Percentiles rank a stretch among this genome's conserved stretches.
These are phyloP conservation scores for Cerastoderma edule DNA, from an alignment of 2,888 invertebrate species.

Conservation along the genomic window DNA sequence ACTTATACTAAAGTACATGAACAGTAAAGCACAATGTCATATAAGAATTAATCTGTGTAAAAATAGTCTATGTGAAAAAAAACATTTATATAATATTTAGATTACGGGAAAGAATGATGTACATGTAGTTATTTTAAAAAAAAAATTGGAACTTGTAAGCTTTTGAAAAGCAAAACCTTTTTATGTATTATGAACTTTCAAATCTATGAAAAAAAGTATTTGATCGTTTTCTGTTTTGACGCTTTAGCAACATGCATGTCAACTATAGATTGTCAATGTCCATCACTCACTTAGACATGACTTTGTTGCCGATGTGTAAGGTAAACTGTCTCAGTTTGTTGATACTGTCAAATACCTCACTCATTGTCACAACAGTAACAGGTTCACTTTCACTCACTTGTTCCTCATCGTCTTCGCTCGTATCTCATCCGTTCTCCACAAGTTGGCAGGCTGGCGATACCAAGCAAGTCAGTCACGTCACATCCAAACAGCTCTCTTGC, in stretches of 20 bases:
- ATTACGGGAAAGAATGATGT: too few relatives aligned
- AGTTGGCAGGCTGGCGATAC: constrained; percentile 20
- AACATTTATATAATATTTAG: too few relatives aligned
- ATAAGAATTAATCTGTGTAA: too few relatives aligned
- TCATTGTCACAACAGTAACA: not conserved
- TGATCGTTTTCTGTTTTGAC: constrained; percentile 23
- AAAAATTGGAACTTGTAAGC: too few relatives aligned
- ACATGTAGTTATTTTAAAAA: too few relatives aligned
- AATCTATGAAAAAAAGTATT: constrained; percentile 28
- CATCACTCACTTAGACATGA: not conserved
- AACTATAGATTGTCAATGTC: constrained; percentile 9
- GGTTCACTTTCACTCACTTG: not conserved
- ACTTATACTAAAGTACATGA: too few relatives aligned
- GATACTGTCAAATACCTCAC: too few relatives aligned
- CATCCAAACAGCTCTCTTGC: constrained; percentile 27
- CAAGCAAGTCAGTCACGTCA: constrained; percentile 12
- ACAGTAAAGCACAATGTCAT: too few relatives aligned
- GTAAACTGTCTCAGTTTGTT: constrained; percentile 5
- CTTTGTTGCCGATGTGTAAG: not conserved
- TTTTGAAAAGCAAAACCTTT: too few relatives aligned
- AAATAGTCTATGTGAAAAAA: too few relatives aligned
- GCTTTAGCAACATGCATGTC: not conserved
- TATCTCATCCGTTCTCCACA: not conserved
- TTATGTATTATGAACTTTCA: too few relatives aligned
- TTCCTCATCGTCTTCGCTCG: not conserved